These are phyloP conservation scores for Lota lota DNA, from an alignment of 2,113 vertebrate genomes.

Conservation along the genomic window DNA sequence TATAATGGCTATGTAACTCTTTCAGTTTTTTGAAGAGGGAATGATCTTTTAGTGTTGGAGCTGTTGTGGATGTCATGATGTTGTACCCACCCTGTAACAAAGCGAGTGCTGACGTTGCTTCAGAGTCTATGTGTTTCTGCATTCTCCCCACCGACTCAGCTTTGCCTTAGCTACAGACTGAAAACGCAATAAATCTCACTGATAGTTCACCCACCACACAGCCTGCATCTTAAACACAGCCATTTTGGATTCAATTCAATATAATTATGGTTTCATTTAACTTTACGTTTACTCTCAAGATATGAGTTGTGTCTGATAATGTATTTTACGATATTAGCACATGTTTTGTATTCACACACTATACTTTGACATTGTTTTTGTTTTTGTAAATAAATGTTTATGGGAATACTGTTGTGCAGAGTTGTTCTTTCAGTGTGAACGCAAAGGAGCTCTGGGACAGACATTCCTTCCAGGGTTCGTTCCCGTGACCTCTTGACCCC, in stretches of 20 bases:
- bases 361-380: conserved; percentile 57
- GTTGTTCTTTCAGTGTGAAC: conserved; percentile 10
- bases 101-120: conserved; percentile 46
- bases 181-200: conserved; percentile 70
- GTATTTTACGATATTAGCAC: conserved; percentile 70
- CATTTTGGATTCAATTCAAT: no score
- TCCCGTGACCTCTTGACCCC: conserved; percentile 57
- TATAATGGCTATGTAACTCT: conserved; percentile 53
- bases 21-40: conserved; percentile 40
- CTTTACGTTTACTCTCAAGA: conserved; percentile 41
- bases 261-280: conserved; percentile 51
- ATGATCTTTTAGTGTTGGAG: conserved; percentile 25
- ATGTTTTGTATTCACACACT: conserved; percentile 67
- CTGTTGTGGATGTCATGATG: conserved; percentile 55
- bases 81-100: conserved; percentile 47
- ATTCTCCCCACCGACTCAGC: conserved; percentile 40
- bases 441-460: no score
- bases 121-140: conserved; percentile 55
- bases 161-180: conserved; percentile 64
- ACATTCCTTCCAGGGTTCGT: conserved; percentile 3
- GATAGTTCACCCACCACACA: conserved; percentile 17
- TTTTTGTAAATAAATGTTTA: conserved; percentile 80
- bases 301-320: conserved; percentile 67
- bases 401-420: conserved; percentile 18
- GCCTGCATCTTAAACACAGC: not conserved